Evolutionary conservation across 2,113 vertebrate species (phyloP), one percentile per base, ranked within the genome.

Genomic region (Collichthys lucidus): DNA sequence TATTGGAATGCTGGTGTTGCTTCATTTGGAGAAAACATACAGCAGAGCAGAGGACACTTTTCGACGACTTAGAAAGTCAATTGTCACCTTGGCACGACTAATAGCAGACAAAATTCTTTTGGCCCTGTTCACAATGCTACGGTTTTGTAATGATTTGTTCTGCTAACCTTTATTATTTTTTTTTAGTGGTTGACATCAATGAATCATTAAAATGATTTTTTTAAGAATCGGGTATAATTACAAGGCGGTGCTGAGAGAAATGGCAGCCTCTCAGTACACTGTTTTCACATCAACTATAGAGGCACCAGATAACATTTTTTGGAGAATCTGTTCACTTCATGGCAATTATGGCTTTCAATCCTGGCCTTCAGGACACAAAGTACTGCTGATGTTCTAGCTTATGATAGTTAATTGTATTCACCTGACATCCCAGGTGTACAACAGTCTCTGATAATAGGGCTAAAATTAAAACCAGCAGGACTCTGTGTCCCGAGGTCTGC

Each of bases 381-480:
- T 20, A 19, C 47, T 56, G 22, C 52, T 52, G 14, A 40, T 80
- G 47, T 59, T 77, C 52, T 3, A 15, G 24, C 42, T 47, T 67
- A 12, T 62, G 17, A 65, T 73, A 49, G 49, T 57, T 69, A 60
- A 74, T 65, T 79, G 19, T 35, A 66, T 81, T 80, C 77, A 83
- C 68, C 73, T 61, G 53, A 65, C 52, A 64, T 47, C 20, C 52
- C 63, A 77, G 82, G 42, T 84, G 72, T 70, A 77, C 69, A 40
- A 59, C 40, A 66, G 63, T 29, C 22, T 8, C 67, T 50, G 76
- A 81, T 67, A 77, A n/a, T 7, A 40, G 3, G 14, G 40, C 46
- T 66, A 19, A 42, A 75, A 72, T 79, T 63, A 42, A 76, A 88
- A 70, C 50, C 57, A 77, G 42, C 68, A 61, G 73, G 73, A 52